Evolutionary conservation across 1,140 invertebrate genomes (phyloP).

Genomic region (Lasioglossum albipes): DNA sequence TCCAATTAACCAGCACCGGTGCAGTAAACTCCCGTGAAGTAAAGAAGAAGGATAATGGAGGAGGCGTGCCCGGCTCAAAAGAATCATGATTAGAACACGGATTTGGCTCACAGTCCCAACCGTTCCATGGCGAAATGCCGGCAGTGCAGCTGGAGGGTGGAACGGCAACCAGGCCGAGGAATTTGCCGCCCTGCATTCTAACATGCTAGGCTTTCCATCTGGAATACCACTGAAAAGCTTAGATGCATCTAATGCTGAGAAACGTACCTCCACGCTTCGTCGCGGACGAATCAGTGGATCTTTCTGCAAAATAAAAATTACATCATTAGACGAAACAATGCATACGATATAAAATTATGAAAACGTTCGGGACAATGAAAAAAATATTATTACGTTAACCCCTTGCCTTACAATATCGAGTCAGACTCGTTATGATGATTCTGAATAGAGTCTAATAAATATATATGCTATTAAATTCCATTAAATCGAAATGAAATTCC

Average conservation of each 20-base stretch:
- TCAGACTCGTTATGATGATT: too few relatives aligned
- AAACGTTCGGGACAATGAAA: too few relatives aligned
- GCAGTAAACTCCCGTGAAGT: not conserved
- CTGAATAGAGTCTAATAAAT: too few relatives aligned
- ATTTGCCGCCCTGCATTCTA: constrained; percentile 50
- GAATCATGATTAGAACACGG: constrained; percentile 57
- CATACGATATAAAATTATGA: too few relatives aligned
- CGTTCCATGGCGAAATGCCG: constrained; percentile 35
- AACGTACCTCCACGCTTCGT: too few relatives aligned
- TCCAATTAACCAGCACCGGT: constrained; percentile 16
- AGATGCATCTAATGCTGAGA: not conserved
- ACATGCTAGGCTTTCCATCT: constrained; percentile 35
- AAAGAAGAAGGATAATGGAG: constrained; percentile 1
- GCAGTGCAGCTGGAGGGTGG: constrained; percentile 39
- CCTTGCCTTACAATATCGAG: too few relatives aligned
- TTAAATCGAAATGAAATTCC: too few relatives aligned
- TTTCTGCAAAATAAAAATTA: too few relatives aligned
- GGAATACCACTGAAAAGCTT: not conserved
- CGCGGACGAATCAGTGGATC: too few relatives aligned
- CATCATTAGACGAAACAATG: too few relatives aligned
- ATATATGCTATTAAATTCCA: too few relatives aligned
- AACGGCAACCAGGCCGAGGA: constrained; percentile 34
- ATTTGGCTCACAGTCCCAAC: constrained; percentile 21
- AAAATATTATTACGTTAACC: too few relatives aligned
- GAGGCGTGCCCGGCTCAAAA: constrained; percentile 41